phyloP scores from a whole-genome alignment of 2,113 vertebrate genomes.

The Anguilla japonica region DNA sequence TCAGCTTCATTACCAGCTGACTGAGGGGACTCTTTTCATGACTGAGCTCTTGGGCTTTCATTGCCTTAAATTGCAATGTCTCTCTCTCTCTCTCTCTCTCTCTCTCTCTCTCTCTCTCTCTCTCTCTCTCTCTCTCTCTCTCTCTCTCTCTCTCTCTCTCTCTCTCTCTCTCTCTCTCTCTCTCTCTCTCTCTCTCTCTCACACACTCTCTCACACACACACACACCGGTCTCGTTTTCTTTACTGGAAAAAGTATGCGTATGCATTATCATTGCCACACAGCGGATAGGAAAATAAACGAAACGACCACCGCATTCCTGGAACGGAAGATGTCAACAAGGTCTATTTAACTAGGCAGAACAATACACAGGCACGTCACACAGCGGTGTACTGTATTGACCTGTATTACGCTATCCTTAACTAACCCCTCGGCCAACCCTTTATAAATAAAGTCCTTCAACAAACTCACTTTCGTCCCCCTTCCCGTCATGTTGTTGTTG shows the following conservation, averaged over 20 bases:
- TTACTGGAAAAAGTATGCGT: neutral
- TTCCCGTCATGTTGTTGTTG: too few relatives aligned
- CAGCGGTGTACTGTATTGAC: neutral
- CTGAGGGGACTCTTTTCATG: too few relatives aligned
- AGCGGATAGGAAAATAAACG: neutral
- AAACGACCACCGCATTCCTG: neutral
- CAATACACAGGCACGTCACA: neutral
- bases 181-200: neutral
- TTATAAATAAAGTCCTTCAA: too few relatives aligned
- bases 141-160: neutral
- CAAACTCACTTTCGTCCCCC: too few relatives aligned
- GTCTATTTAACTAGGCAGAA: neutral
- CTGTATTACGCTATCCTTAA: neutral
- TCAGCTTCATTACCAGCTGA: too few relatives aligned
- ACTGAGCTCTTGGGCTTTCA: too few relatives aligned
- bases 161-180: neutral
- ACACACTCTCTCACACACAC: neutral
- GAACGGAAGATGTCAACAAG: neutral
- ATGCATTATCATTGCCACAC: constrained; percentile 1
- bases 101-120: too few relatives aligned
- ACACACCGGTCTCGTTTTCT: neutral
- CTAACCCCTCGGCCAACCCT: neutral
- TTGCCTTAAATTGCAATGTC: too few relatives aligned
- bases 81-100: too few relatives aligned
- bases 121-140: neutral